Base-by-base conservation (phyloP, 2,113 vertebrate species). In the Morone chrysops region DNA sequence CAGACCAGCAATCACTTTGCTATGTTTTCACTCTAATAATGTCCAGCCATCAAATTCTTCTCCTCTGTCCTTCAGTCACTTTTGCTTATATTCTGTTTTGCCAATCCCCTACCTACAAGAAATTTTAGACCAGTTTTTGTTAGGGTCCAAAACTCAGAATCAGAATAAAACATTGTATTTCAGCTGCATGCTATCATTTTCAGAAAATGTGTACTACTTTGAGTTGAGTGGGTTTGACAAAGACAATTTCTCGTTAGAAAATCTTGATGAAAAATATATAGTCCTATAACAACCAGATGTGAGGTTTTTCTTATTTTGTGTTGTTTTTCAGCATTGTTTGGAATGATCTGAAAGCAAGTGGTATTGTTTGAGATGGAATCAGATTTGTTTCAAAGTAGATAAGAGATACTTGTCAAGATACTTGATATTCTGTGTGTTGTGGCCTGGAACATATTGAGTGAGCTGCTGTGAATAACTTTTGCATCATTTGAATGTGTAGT, bases 31-130 rank as follows among this genome's bases (percentile, higher is more conserved):
- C 50, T 60, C 74, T 36, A 47, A 67, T 75, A 68, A 81, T 81
- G 83, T 80, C 53, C 78, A 54, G 59, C 72, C 0, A 50, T 83
- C 85, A 89, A 68, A 88, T 74, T 81, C 43, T 25, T 57, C 70
- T 70, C 66, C 82, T 73, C 38, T 68, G 63, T 80, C 86, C 78
- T 78, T 89, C 73, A 78, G 87, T 88, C 84, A 65, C 48, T 62
- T 79, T 65, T 4, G 22, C 68, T 54, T 47, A 69, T 70, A 73
- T 61, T 62, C 43, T 66, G 13, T 43, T 68, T 72, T 60, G 36
- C 60, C 63, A 16, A 57, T 25, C 59, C n/a, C 14, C 16, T 53
- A 31, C 57, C 31, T 17, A n/a, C n/a, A 62, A 53, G 71, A 41
- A 69, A 67, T 48, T 41, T 73, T 22, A 31, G 60, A 51, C 9